These are phyloP conservation scores for Epinephelus coioides DNA, from an alignment of 2,797 vertebrate genomes.

Conservation along the genomic window DNA sequence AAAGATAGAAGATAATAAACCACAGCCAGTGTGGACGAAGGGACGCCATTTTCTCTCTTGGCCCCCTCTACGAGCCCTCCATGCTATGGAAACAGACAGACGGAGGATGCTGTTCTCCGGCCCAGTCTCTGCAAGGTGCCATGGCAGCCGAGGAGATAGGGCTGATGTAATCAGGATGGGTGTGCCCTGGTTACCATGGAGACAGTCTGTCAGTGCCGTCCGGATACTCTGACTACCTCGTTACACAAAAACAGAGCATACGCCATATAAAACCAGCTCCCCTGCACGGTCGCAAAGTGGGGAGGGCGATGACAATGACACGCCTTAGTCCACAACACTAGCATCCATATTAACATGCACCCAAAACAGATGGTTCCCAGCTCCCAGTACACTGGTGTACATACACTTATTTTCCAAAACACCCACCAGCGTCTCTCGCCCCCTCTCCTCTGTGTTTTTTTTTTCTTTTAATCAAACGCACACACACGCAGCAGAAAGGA, in stretches of 20 bases:
- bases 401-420: conserved; percentile 44
- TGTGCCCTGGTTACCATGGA: conserved; percentile 84
- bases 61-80: conserved; percentile 27
- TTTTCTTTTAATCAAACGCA: conserved; percentile 1
- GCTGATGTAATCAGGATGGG: conserved; percentile 84
- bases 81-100: conserved; percentile 56
- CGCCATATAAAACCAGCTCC: conserved; percentile 57
- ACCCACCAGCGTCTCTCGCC: conserved; percentile 38
- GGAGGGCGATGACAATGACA: conserved; percentile 68
- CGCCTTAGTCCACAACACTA: conserved; percentile 49
- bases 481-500: conserved; percentile 46
- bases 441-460: conserved; percentile 15
- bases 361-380: conserved; percentile 62
- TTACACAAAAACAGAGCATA: conserved; percentile 65
- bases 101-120: conserved; percentile 49
- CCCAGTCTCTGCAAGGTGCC: conserved; percentile 74
- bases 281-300: conserved; percentile 43
- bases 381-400: conserved; percentile 42
- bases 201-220: conserved; percentile 75
- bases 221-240: conserved; percentile 59
- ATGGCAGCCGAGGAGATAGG: conserved; percentile 66
- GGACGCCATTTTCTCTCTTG: conserved; percentile 71
- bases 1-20: conserved; percentile 35
- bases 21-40: conserved; percentile 28
- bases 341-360: conserved; percentile 55